Conservation (phyloP, 2,113 vertebrate genomes). For the Gallinago jamesoni region DNA sequence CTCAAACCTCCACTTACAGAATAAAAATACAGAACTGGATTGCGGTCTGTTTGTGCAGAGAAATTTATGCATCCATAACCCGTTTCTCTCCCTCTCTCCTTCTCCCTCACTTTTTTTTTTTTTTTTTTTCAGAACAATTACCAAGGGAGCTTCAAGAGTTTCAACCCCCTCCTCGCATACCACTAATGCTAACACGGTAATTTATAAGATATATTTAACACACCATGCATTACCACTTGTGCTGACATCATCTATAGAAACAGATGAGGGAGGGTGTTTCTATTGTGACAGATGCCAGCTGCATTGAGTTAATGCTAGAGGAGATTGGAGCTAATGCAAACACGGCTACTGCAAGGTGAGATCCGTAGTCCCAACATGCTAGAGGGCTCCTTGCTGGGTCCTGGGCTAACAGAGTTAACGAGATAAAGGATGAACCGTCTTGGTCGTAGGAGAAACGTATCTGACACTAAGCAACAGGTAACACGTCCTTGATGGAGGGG, state of each 20-base stretch:
- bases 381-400: constrained; percentile 66
- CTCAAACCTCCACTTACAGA: constrained; percentile 67
- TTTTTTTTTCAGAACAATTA: constrained; percentile 34
- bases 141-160: constrained; percentile 68
- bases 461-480: constrained; percentile 75
- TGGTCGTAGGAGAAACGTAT: constrained; percentile 69
- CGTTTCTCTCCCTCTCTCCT: constrained; percentile 44
- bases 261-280: constrained; percentile 83
- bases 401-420: constrained; percentile 62
- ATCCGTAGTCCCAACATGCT: constrained; percentile 78
- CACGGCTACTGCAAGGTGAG: constrained; percentile 72
- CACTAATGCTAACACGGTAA: constrained; percentile 88
- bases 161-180: constrained; percentile 87
- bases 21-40: constrained; percentile 63
- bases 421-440: constrained; percentile 68
- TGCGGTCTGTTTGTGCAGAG: constrained; percentile 42
- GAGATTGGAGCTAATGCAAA: constrained; percentile 75
- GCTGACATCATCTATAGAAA: constrained; percentile 89
- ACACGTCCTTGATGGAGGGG: constrained; percentile 75
- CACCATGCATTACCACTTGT: constrained; percentile 92
- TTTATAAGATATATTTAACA: constrained; percentile 84
- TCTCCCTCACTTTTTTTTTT: constrained; percentile 32
- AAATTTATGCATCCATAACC: constrained; percentile 57
- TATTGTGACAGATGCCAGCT: constrained; percentile 88
- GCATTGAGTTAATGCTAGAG: constrained; percentile 88